phyloP scores from a whole-genome alignment of 2,888 invertebrate genomes.

The Flexamia atlantica region DNA sequence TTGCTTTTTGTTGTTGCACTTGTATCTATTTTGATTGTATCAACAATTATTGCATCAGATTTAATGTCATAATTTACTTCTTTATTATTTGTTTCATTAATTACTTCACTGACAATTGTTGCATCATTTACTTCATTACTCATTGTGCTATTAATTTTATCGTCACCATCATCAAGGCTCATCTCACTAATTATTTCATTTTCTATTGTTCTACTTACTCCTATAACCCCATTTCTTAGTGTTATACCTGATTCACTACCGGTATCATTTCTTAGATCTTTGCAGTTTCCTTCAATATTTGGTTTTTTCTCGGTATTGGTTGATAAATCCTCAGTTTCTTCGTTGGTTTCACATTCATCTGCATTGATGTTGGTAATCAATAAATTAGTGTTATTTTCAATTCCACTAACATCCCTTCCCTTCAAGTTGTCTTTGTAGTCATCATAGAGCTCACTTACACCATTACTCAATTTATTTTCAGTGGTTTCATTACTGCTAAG shows the following conservation, averaged over 20 bases:
- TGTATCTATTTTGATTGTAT: neutral
- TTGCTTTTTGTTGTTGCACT: neutral
- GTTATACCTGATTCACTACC: neutral
- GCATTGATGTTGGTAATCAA: neutral
- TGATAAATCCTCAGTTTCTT: neutral
- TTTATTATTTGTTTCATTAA: slow-evolving; percentile 45
- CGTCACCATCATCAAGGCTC: no score
- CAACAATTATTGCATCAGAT: no score
- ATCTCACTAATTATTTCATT: slow-evolving; percentile 58
- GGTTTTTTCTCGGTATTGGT: neutral
- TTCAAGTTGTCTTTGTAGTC: neutral
- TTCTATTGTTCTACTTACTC: slow-evolving; percentile 17
- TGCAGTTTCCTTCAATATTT: slow-evolving; percentile 18
- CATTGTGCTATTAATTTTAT: slow-evolving; percentile 24
- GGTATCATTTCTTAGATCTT: slow-evolving; percentile 37
- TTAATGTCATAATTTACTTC: no score
- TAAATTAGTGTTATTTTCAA: neutral
- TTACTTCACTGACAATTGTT: slow-evolving; percentile 50
- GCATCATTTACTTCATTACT: slow-evolving; percentile 25
- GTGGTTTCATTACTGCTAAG: neutral
- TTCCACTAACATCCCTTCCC: neutral
- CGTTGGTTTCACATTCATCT: neutral
- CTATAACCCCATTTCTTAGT: slow-evolving; percentile 48
- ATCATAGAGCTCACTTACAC: neutral
- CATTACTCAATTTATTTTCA: slow-evolving; percentile 13